Base-by-base conservation (phyloP, 2,888 invertebrate genomes). In the Tetragnatha montana region DNA sequence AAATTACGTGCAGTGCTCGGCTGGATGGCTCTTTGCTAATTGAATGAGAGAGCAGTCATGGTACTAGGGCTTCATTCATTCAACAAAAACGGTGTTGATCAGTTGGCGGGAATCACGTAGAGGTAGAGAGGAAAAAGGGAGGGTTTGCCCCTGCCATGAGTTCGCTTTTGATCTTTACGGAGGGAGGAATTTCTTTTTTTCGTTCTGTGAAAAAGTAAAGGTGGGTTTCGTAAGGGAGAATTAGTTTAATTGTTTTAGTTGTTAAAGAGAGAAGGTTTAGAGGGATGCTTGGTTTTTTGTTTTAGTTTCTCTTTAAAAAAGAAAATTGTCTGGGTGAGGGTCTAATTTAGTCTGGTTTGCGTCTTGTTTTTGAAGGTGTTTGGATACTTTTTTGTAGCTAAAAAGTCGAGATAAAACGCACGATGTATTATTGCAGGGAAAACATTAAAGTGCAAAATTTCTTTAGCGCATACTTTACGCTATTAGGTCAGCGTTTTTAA, bases 1-100 rank as follows among this genome's bases (percentile, higher is more conserved):
- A 78, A 78, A 78, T 78, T 78, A 78, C 78, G 14, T 21, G 14
- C 14, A 14, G 12, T 35, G 8, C 6, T n/a, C 75, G 35, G 51
- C 60, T 47, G 14, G n/a, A 76, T 50, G 14, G n/a, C 50, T 76
- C 76, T 76, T 50, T 12, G 51, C 21, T 78, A 78, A 78, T 78
- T 78, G 78, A 78, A 78, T 51, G 78, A 51, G 51, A 51, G 21
- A 50, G 21, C 22, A 78, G 21, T 22, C 12, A 22, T 78, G 78
- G 12, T 2, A 4, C 35, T 35, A 2, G 2, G n/a, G n/a, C 1
- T 35, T 35, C 35, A 35, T 60, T 60, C 60, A 60, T 60, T 60
- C 21, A 78, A 51, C 60, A 78, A 78, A 21, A 19, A 78, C 60
- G 8, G 78, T 51, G 75, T 47, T 60, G n/a, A 68, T 51, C 17